These are phyloP conservation scores for Brachionus rotundiformis DNA, from an alignment of 1,140 invertebrate species.

Conservation along the genomic window DNA sequence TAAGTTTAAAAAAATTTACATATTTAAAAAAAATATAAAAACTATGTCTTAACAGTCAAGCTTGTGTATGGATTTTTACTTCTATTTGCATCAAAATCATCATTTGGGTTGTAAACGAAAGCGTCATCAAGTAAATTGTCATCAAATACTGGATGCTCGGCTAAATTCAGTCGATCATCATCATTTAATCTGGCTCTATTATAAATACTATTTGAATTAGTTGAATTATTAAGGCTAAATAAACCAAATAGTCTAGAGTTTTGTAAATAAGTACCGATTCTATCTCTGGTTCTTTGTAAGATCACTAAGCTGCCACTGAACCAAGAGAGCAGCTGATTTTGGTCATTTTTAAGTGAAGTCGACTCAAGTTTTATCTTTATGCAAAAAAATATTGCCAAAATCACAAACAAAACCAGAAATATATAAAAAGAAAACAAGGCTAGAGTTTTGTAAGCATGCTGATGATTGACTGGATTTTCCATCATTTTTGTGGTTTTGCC, in stretches of 20 bases:
- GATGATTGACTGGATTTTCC: not conserved
- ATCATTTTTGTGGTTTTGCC: not conserved
- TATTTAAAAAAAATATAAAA: not conserved
- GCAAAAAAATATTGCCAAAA: not conserved
- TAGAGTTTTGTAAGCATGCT: not conserved
- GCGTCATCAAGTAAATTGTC: conserved; percentile 15
- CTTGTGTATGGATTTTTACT: conserved; percentile 37
- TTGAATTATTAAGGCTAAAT: not conserved
- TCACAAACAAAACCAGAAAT: not conserved
- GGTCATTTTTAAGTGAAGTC: not conserved
- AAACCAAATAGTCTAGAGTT: not conserved
- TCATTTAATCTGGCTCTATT: conserved; percentile 26
- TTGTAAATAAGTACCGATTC: not conserved
- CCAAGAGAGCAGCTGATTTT: not conserved
- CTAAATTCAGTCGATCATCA: conserved; percentile 38
- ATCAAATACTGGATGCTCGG: conserved; percentile 47
- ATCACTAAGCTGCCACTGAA: not conserved
- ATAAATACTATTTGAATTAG: conserved; percentile 27
- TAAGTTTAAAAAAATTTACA: not conserved
- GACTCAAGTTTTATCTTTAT: not conserved
- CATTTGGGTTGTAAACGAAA: conserved; percentile 15
- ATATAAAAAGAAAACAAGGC: conserved; percentile 23
- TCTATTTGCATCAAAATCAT: not conserved
- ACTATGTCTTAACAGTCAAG: conserved; percentile 35
- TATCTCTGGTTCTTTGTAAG: not conserved